These are phyloP conservation scores for Salticus scenicus DNA, from an alignment of 2,888 invertebrate species.

Conservation along the genomic window DNA sequence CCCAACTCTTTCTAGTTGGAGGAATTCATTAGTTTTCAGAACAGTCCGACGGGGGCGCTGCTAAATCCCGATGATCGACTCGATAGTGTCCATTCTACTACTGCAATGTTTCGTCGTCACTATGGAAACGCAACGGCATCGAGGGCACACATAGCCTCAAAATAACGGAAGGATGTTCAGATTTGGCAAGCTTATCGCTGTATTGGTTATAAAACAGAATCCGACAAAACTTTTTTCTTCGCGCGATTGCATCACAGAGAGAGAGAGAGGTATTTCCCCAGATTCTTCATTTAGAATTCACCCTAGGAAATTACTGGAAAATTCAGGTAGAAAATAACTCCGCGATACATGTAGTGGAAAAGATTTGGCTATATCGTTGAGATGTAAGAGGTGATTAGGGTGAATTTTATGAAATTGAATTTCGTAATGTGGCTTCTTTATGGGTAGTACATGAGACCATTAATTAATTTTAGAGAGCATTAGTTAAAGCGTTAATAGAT, in stretches of 20 bases:
- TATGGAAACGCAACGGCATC: constrained; percentile 61
- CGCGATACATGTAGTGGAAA: no score
- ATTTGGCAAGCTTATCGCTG: constrained; percentile 19
- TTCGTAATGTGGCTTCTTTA: no score
- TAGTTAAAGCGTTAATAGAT: no score
- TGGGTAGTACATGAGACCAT: no score
- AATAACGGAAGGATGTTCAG: constrained; percentile 38
- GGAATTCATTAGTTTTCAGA: constrained; percentile 67
- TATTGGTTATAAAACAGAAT: constrained; percentile 11
- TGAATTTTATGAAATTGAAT: no score
- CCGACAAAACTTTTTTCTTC: constrained; percentile 40
- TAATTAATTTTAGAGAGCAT: no score
- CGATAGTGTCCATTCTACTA: constrained; percentile 68
- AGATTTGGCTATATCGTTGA: no score
- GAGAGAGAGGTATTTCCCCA: no score
- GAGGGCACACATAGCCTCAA: constrained; percentile 56
- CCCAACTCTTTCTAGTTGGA: constrained; percentile 58
- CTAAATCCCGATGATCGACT: constrained; percentile 67
- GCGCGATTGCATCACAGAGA: neutral
- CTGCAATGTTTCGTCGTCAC: constrained; percentile 65
- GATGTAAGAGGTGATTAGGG: no score
- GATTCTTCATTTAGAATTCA: no score
- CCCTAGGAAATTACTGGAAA: no score
- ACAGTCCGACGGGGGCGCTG: constrained; percentile 68
- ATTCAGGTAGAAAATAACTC: no score